A percentile compares a stretch with the other conserved stretches of the same genome.
phyloP scores from a whole-genome alignment of 2,888 invertebrate genomes.

The Furcula furcula region DNA sequence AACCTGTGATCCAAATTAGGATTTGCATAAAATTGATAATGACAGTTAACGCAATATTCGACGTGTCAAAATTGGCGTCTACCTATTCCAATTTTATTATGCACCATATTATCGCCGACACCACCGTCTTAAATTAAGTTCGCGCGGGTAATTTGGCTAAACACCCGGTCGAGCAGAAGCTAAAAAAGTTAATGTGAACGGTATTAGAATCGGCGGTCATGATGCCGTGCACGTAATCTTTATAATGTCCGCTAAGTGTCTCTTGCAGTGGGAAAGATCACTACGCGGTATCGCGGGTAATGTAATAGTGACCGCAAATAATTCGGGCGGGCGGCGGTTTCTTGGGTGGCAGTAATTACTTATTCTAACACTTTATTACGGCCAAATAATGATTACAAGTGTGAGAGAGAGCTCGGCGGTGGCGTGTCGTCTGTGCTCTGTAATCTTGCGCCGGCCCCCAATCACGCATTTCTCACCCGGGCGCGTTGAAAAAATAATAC shows the following conservation, averaged over 20 bases:
- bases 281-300: constrained; percentile 11
- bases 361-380: constrained; percentile 75
- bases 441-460: constrained; percentile 77
- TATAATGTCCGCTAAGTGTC: constrained; percentile 29
- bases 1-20: constrained; percentile 68
- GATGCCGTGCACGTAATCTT: constrained; percentile 28
- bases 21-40: constrained; percentile 78
- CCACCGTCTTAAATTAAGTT: constrained; percentile 45
- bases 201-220: constrained; percentile 37
- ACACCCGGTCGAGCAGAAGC: constrained; percentile 46
- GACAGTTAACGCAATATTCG: constrained; percentile 64
- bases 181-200: constrained; percentile 43
- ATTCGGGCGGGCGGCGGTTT: constrained; percentile 18
- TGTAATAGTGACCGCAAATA: constrained; percentile 21
- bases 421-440: constrained; percentile 70
- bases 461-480: constrained; percentile 80
- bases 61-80: constrained; percentile 66
- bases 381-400: constrained; percentile 74
- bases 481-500: constrained; percentile 81
- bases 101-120: constrained; percentile 50
- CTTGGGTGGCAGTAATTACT: constrained; percentile 72
- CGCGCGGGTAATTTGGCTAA: constrained; percentile 46
- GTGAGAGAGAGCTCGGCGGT: constrained; percentile 68
- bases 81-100: constrained; percentile 53
- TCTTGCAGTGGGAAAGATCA: constrained; percentile 20